These are phyloP conservation scores for Drosophila ohnishii DNA, from an alignment of 1,140 invertebrate species.

Conservation along the genomic window DNA sequence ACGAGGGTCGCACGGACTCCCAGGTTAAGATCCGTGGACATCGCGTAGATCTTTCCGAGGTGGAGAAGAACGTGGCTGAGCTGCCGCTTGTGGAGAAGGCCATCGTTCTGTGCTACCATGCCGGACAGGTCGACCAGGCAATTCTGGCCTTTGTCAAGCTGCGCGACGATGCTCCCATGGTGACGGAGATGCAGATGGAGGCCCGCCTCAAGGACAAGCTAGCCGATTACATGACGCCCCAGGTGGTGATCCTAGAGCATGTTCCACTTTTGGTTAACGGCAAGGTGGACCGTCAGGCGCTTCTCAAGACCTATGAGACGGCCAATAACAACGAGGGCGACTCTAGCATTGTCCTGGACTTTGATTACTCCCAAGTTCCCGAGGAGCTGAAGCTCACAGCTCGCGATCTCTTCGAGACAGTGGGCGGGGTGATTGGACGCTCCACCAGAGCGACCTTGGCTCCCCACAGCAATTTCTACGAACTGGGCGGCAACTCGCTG, in stretches of 20 bases:
- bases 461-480: constrained; percentile 89
- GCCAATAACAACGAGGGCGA: constrained; percentile 85
- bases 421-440: constrained; percentile 87
- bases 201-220: constrained; percentile 85
- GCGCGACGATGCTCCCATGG: constrained; percentile 83
- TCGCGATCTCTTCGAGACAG: constrained; percentile 88
- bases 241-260: constrained; percentile 88
- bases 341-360: constrained; percentile 82
- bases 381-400: constrained; percentile 86
- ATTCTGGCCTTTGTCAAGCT: constrained; percentile 89
- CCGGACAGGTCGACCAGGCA: constrained; percentile 88
- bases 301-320: constrained; percentile 89
- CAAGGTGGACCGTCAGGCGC: constrained; percentile 91
- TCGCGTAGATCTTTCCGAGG: constrained; percentile 91
- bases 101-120: constrained; percentile 90
- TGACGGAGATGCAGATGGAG: constrained; percentile 87
- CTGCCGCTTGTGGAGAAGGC: constrained; percentile 79
- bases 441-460: constrained; percentile 85
- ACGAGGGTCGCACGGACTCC: constrained; percentile 92
- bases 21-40: constrained; percentile 95
- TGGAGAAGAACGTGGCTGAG: constrained; percentile 87
- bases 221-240: constrained; percentile 91
- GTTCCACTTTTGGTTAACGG: constrained; percentile 92
- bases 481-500: constrained; percentile 93
- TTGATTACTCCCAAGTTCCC: constrained; percentile 86